Base-by-base conservation (phyloP, 1,140 invertebrate genomes). In the Protaetia brevitarsis region DNA sequence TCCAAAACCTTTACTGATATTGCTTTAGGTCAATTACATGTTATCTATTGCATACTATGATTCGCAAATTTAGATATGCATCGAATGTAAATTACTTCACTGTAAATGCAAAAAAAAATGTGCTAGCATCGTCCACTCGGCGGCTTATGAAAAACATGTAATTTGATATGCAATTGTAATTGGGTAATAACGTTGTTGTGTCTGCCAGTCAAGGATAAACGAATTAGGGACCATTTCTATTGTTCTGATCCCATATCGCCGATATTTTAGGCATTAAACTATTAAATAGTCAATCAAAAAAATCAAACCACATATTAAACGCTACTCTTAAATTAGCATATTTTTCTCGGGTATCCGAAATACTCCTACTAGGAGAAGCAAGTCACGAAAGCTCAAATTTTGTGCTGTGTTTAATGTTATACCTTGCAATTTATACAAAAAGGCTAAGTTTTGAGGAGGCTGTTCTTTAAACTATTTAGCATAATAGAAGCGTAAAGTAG, bases 121-220 rank as follows among this genome's bases (percentile, higher is more conserved):
- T 45, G 10, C n/a, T n/a, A n/a, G n/a, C 10, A 45, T 1, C 13
- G 13, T 19, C 41, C 41, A 21, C 41, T 21, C 41, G 23, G 8
- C 13, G 16, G 41, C 23, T 45, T 45, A 45, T 45, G 56, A 29
- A 30, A 61, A 61, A 30, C 59, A 34, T 61, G 59, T 61, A 61
- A 61, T 61, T 61, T 61, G 30, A 34, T 61, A 61, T 61, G 59
- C 59, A 61, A 61, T 61, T 61, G 59, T 61, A 61, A 61, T 61
- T 61, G 31, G 59, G 59, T 61, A 61, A 61, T 61, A 34, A 34
- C 28, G 31, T 34, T 61, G 59, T 61, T 61, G 59, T 61, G 59
- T 61, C 59, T 61, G 31, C 59, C 28, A 31, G 36, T 61, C 59
- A 61, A 61, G 59, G 59, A 61, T 61, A 34, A 61, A 61, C 16